Evolutionary conservation across 2,797 vertebrate species (phyloP).

Genomic region (Paguma larvata): DNA sequence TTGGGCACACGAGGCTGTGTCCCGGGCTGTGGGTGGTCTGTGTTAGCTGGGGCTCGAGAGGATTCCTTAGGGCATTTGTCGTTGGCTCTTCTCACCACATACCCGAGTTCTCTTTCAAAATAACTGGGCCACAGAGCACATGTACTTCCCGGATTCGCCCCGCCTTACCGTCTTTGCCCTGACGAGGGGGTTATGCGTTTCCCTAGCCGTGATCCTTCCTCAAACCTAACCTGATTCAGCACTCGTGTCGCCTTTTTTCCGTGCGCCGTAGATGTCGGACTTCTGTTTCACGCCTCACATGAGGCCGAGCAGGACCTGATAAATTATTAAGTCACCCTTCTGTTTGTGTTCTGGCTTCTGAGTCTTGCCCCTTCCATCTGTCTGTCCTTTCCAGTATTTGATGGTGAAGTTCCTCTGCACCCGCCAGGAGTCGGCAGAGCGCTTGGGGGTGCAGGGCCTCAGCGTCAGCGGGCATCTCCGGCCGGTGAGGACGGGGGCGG

Average conservation of each 20-base stretch:
- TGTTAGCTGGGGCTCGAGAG: background rate
- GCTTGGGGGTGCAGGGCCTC: slow-evolving; percentile 96
- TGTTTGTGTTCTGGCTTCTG: background rate
- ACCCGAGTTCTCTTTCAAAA: background rate
- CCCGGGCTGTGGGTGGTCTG: background rate
- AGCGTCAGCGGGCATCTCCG: slow-evolving; percentile 94
- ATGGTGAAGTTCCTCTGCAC: slow-evolving; percentile 99
- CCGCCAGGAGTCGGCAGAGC: slow-evolving; percentile 95
- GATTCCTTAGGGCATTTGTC: background rate
- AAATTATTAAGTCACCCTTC: slow-evolving; percentile 17
- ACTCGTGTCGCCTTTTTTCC: background rate
- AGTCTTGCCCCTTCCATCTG: background rate
- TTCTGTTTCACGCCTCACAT: background rate
- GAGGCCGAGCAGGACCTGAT: background rate
- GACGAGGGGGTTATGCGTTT: background rate
- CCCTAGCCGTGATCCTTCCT: background rate
- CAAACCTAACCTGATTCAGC: background rate
- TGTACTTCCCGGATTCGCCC: background rate
- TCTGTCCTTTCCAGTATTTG: slow-evolving; percentile 91
- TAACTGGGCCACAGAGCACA: background rate
- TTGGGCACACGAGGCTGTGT: background rate
- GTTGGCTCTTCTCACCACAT: background rate
- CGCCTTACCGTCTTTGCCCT: background rate
- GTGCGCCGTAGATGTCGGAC: background rate
- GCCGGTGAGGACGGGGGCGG: slow-evolving; percentile 88